Percentiles rank a stretch among this genome's conserved stretches.
These are phyloP conservation scores for Sesia apiformis DNA, from an alignment of 2,888 invertebrate species.

Conservation along the genomic window DNA sequence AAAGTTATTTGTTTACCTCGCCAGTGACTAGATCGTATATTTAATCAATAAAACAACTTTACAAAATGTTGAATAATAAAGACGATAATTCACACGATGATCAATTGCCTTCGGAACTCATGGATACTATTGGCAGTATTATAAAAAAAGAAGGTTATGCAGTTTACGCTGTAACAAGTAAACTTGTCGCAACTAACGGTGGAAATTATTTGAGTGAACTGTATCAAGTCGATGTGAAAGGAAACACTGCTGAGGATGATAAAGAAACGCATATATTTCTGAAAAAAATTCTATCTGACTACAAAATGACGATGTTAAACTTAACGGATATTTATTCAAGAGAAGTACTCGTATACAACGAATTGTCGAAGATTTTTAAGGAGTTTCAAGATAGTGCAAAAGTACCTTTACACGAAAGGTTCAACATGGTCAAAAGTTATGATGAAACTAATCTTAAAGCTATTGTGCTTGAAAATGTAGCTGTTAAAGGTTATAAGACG, in stretches of 20 bases:
- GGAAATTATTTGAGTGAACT: slow-evolving; percentile 33
- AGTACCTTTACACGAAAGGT: slow-evolving; percentile 14
- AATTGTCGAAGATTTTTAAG: slow-evolving; percentile 17
- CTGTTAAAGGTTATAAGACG: slow-evolving; percentile 21
- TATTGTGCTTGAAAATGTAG: slow-evolving; percentile 23
- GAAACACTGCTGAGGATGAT: slow-evolving; percentile 22
- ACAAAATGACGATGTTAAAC: slow-evolving; percentile 15
- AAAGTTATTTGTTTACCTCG: too few species aligned
- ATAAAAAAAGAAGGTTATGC: too few species aligned
- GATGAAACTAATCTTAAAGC: slow-evolving; percentile 13
- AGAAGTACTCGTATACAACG: slow-evolving; percentile 27
- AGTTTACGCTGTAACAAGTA: neutral
- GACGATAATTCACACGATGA: too few species aligned
- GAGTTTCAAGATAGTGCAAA: slow-evolving; percentile 18
- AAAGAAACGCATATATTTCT: slow-evolving; percentile 35
- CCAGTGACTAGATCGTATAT: too few species aligned
- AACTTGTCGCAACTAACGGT: slow-evolving; percentile 13
- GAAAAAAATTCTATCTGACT: slow-evolving; percentile 21
- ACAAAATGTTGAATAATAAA: too few species aligned
- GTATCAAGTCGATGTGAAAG: slow-evolving; percentile 31
- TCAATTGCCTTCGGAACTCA: too few species aligned
- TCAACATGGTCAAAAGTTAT: slow-evolving; percentile 15
- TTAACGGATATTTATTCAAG: slow-evolving; percentile 19
- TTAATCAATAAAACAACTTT: too few species aligned
- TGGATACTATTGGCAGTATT: too few species aligned